Conservation (phyloP, 1,140 invertebrate species). For the Hormaphis cornu region DNA sequence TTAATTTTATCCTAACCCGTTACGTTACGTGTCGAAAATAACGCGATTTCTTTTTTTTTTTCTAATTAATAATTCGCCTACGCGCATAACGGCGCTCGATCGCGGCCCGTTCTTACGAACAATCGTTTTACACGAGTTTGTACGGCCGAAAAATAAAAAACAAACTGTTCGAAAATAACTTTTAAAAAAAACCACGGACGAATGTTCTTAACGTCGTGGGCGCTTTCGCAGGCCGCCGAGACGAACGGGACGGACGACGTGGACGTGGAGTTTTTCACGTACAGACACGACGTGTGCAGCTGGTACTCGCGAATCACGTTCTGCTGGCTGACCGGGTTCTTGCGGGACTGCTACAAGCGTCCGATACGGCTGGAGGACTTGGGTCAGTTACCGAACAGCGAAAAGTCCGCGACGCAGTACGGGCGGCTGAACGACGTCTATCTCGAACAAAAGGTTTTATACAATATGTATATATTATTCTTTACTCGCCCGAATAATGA, state of each 20-base stretch:
- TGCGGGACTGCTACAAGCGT: slow-evolving; percentile 55
- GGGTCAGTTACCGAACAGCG: slow-evolving; percentile 57
- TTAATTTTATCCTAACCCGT: no score
- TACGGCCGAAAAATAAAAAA: no score
- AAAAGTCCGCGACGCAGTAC: slow-evolving; percentile 48
- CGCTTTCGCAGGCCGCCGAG: no score
- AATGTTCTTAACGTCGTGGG: no score
- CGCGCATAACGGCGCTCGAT: not conserved
- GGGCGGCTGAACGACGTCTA: slow-evolving; percentile 48
- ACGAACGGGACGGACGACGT: not conserved
- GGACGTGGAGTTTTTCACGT: slow-evolving; percentile 36
- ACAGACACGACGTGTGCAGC: slow-evolving; percentile 51
- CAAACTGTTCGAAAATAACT: no score
- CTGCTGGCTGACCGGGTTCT: slow-evolving; percentile 62
- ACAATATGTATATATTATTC: no score
- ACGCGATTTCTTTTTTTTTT: not conserved
- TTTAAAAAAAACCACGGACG: no score
- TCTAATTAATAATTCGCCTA: slow-evolving; percentile 25
- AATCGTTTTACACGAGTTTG: no score
- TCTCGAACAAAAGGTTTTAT: slow-evolving; percentile 44
- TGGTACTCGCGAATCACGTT: slow-evolving; percentile 64
- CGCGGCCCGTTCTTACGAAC: no score
- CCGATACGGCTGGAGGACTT: slow-evolving; percentile 60
- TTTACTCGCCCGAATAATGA: no score
- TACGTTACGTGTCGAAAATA: not conserved